Conservation (phyloP, 2,113 vertebrate genomes). For the Zosterops hypoxanthus region DNA sequence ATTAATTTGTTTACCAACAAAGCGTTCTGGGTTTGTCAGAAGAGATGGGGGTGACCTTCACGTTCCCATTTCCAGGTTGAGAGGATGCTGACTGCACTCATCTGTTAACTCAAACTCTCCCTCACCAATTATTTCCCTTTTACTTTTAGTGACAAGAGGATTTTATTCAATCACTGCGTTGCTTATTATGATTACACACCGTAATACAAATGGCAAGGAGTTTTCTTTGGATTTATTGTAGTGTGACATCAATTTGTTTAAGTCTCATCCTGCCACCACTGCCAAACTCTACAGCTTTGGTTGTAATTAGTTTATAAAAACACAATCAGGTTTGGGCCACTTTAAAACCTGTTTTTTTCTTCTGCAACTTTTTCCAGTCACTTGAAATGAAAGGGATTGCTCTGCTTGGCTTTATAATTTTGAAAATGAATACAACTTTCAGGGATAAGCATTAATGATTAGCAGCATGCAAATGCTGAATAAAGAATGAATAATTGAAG, state of each 20-base stretch:
- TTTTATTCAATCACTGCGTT: slow-evolving; percentile 75
- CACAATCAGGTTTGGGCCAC: slow-evolving; percentile 18
- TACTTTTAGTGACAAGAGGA: slow-evolving; percentile 74
- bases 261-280: slow-evolving; percentile 72
- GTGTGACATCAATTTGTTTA: slow-evolving; percentile 77
- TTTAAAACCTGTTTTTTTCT: not conserved
- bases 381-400: slow-evolving; percentile 51
- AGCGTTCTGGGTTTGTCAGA: slow-evolving; percentile 83
- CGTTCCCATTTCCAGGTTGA: slow-evolving; percentile 76
- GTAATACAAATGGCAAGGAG: slow-evolving; percentile 66
- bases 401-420: slow-evolving; percentile 27
- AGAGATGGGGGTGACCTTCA: slow-evolving; percentile 90
- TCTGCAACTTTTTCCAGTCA: slow-evolving; percentile 28
- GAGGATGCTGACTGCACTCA: slow-evolving; percentile 83
- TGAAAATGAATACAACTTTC: slow-evolving; percentile 29
- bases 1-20: slow-evolving; percentile 96
- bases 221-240: slow-evolving; percentile 72
- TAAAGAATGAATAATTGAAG: slow-evolving; percentile 55
- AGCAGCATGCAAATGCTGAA: not conserved
- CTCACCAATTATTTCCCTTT: slow-evolving; percentile 83
- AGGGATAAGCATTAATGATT: not conserved
- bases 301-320: slow-evolving; percentile 70
- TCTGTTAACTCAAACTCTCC: slow-evolving; percentile 82
- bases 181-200: slow-evolving; percentile 63
- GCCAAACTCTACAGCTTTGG: slow-evolving; percentile 67